These are phyloP conservation scores for Biston stratarius DNA, from an alignment of 2,888 invertebrate species.

Conservation along the genomic window DNA sequence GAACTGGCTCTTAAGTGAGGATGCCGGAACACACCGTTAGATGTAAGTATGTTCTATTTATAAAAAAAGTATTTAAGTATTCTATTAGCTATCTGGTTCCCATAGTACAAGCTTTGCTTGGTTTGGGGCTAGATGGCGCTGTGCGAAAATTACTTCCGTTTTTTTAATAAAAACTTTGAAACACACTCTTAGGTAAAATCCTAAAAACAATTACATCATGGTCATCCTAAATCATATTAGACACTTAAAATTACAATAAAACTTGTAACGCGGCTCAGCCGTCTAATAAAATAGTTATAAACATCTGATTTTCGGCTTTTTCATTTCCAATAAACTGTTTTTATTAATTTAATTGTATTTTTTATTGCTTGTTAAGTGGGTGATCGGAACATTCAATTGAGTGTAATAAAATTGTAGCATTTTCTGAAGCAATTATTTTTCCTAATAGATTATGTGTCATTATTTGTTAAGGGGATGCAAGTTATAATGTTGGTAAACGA, in stretches of 20 bases:
- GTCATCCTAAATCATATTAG: neutral
- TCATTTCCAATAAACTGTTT: conserved; percentile 1
- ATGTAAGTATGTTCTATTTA: no score
- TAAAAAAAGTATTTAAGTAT: no score
- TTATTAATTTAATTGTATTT: neutral
- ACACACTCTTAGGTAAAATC: neutral
- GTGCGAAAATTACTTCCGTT: no score
- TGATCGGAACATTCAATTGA: neutral
- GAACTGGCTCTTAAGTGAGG: no score
- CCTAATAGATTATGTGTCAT: neutral
- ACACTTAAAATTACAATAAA: neutral
- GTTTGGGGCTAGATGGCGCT: no score
- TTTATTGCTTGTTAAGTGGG: neutral
- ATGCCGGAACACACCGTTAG: no score
- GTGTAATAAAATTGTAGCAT: neutral
- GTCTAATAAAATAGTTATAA: conserved; percentile 6
- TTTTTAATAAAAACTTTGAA: no score
- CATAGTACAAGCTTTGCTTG: no score
- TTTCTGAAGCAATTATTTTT: neutral
- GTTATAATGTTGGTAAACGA: neutral
- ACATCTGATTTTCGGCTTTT: conserved; percentile 12
- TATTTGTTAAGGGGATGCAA: neutral
- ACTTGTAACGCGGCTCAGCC: neutral
- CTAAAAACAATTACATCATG: neutral
- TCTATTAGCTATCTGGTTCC: no score